phyloP scores from a whole-genome alignment of 2,888 invertebrate species.

The Rotaria socialis region DNA sequence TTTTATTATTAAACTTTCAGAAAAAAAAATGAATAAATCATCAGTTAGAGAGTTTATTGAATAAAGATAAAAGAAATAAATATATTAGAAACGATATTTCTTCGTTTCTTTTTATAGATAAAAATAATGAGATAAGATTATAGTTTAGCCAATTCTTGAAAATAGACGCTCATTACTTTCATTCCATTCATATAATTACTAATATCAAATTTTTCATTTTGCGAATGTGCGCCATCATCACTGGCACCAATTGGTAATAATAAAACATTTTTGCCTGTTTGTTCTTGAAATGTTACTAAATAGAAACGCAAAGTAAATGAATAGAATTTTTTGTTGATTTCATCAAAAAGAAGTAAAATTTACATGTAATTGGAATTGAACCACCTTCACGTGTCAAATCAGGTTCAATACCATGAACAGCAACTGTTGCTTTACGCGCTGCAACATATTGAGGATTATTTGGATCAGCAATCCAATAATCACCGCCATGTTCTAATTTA shows the following conservation, averaged over 20 bases:
- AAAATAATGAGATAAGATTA: not conserved
- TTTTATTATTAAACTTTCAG: no score
- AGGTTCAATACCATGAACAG: slow-evolving; percentile 65
- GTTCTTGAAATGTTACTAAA: slow-evolving; percentile 72
- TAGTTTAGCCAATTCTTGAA: slow-evolving; percentile 45
- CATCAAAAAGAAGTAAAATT: not conserved
- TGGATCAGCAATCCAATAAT: slow-evolving; percentile 87
- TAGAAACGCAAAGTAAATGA: not conserved
- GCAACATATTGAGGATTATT: slow-evolving; percentile 86
- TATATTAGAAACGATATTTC: not conserved
- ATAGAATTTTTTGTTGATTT: no score
- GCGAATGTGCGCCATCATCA: slow-evolving; percentile 96
- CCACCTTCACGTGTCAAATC: slow-evolving; percentile 95
- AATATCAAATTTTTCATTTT: slow-evolving; percentile 91
- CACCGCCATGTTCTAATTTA: slow-evolving; percentile 68
- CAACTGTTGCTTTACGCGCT: slow-evolving; percentile 64
- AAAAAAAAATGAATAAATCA: no score
- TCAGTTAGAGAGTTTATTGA: no score
- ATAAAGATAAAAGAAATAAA: no score
- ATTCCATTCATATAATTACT: slow-evolving; percentile 83
- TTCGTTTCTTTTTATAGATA: not conserved
- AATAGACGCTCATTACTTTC: slow-evolving; percentile 43
- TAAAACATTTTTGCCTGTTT: slow-evolving; percentile 85
- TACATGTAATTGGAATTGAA: slow-evolving; percentile 83
- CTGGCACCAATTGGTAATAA: slow-evolving; percentile 87